Evolutionary conservation across 2,888 invertebrate species (phyloP), one percentile per base, ranked within the genome.

Genomic region (Willowsia nigromaculata): DNA sequence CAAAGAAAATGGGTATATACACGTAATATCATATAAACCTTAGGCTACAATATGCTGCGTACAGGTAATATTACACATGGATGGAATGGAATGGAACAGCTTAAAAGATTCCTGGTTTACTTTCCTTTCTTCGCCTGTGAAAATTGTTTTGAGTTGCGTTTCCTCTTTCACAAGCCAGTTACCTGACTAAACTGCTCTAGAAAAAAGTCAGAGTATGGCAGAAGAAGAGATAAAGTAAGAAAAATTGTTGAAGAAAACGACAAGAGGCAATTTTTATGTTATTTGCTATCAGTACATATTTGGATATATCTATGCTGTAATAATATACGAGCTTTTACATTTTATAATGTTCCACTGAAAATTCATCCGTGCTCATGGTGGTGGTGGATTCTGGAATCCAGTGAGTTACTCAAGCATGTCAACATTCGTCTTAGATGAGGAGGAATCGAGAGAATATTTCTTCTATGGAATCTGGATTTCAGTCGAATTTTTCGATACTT

Each of bases 371-470:
- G 74, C 47, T 74, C n/a, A n/a, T 47, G 27, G 74, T 68, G 65
- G 37, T 65, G 33, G 30, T 11, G 33, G 65, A 82, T 27, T 62
- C 68, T 43, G 76, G 53, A 87, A 87, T 87, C 74, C 74, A 81
- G 22, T 47, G 30, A 87, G 71, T 87, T 82, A 71, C 87, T 87
- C 81, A 82, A 82, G 43, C 87, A 74, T 87, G 56, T 87, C 82
- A 87, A 59, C 68, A 80, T 81, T 87, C 87, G 56, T 80, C 81
- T 86, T 86, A 37, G n/a, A n/a, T 68, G 71, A 40, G 76, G 22
- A 50, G 53, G 53, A 30, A 76, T n/a, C 50, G 56, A 9, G 22
- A 74, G 47, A 74, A 74, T 74, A 43, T 22, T 43, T 74, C 37
- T 37, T 56, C 43, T 62, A 25, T 59, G 47, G 62, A 76, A 74